Evolutionary conservation across 2,888 invertebrate species (phyloP), one percentile per base, ranked within the genome.

Genomic region (Tenthredo distinguenda): DNA sequence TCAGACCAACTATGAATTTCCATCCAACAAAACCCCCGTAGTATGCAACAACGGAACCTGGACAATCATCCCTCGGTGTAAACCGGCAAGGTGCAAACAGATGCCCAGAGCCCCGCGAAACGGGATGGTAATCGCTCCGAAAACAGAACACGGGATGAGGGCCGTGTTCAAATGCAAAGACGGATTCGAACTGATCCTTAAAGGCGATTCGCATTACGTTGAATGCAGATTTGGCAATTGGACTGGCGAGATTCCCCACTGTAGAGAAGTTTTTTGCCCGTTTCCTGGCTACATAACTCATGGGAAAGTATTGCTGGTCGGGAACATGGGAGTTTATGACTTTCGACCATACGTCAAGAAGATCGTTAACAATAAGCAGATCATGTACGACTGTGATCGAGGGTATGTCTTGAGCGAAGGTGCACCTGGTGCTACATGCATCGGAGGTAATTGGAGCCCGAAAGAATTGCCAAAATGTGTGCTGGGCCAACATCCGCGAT

Each of bases 111-210:
- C 96, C 4, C 98, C 99, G 0, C 96, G 97, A 84, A 97, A 99
- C 90, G 99, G 99, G 0, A 98, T 99, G 96, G 98, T 99, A 4
- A 97, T 99, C 85, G 99, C 99, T 0, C 98, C 99, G 0, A 99
- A 99, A 92, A 98, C 98, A n/a, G 98, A 98, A 87, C 99, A 99
- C 91, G 98, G 99, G 0, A 98, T 98, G 97, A 96, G 97, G 91
- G 99, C 99, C 0, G 95, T 97, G 43, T 99, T 98, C 93, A 96
- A 97, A 88, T 99, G 99, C 92, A 97, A 98, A 90, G 99, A 99
- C 90, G 99, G 99, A 0, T 99, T 95, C 92, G 96, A 96, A 86
- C 94, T 99, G 18, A 95, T 96, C 65, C 96, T 95, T 1, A 96
- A 96, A 87, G 95, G 96, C 0, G 94, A 94, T 76, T 96, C 97